These are phyloP conservation scores for Mimas tiliae DNA, from an alignment of 2,888 invertebrate species.

Conservation along the genomic window DNA sequence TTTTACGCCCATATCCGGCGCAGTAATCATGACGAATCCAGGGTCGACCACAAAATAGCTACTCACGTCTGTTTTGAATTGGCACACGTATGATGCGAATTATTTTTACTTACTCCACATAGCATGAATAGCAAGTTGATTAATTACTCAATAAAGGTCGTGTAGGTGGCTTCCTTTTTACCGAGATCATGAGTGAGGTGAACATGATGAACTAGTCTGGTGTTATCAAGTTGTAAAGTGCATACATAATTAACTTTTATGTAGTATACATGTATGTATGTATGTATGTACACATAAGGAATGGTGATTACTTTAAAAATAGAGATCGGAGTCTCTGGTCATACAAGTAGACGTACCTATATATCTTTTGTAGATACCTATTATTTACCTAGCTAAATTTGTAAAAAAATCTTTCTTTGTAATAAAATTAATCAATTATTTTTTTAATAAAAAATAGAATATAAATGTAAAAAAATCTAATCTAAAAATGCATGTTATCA, in stretches of 20 bases:
- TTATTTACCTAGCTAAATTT: too few relatives aligned
- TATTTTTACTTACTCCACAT: not conserved
- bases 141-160: slow-evolving; percentile 12
- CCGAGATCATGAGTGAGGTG: not conserved
- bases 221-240: not conserved
- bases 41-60: slow-evolving; percentile 36
- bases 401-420: too few relatives aligned
- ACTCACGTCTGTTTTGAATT: slow-evolving; percentile 8
- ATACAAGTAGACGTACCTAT: not conserved
- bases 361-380: too few relatives aligned
- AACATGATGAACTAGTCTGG: not conserved
- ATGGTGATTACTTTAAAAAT: not conserved
- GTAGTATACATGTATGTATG: not conserved
- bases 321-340: not conserved
- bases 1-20: slow-evolving; percentile 36
- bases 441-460: too few relatives aligned
- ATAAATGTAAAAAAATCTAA: too few relatives aligned
- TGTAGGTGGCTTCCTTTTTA: too few relatives aligned
- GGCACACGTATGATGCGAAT: not conserved
- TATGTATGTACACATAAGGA: not conserved
- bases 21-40: slow-evolving; percentile 34
- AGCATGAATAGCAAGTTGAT: not conserved
- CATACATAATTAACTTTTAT: not conserved
- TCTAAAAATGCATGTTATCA: too few relatives aligned
- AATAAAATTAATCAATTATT: too few relatives aligned